A percentile compares a stretch with the other conserved stretches of the same genome.
phyloP scores from a whole-genome alignment of 1,140 invertebrate genomes.

The Nylanderia fulva region DNA sequence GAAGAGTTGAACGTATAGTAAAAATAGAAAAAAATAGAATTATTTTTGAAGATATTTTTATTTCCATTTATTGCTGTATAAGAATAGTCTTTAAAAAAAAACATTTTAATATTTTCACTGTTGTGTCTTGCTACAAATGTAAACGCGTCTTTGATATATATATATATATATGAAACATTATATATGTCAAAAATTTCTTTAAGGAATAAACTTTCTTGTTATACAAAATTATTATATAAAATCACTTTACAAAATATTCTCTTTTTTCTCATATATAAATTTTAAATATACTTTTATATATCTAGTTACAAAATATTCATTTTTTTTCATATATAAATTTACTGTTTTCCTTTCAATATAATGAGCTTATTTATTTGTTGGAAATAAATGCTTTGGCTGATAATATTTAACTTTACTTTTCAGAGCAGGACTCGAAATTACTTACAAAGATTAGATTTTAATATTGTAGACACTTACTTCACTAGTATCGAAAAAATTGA shows the following conservation, averaged over 20 bases:
- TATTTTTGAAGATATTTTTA: not conserved
- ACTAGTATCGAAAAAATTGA: conserved; percentile 20
- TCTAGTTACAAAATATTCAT: not conserved
- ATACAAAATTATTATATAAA: not conserved
- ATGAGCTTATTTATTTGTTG: not conserved
- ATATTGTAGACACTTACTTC: not conserved
- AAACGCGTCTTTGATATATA: not conserved
- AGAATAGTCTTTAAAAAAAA: not conserved
- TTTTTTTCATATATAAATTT: conserved; percentile 30
- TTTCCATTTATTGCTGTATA: conserved; percentile 4
- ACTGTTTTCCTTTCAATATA: not conserved
- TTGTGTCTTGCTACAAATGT: conserved; percentile 7
- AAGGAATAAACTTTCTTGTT: not conserved
- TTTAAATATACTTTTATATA: not conserved
- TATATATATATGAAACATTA: conserved; percentile 8
- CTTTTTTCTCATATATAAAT: conserved; percentile 25
- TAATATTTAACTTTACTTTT: conserved; percentile 24
- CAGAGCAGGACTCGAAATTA: not conserved
- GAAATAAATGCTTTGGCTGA: conserved; percentile 14
- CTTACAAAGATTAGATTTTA: not conserved
- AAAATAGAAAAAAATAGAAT: conserved; percentile 3
- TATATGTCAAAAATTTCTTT: conserved; percentile 9
- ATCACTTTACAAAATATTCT: not conserved
- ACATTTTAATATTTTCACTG: conserved; percentile 4
- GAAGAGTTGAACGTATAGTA: not conserved